Evolutionary conservation across 2,888 invertebrate genomes (phyloP), one percentile per base, ranked within the genome.

Genomic region (Belgica antarctica): DNA sequence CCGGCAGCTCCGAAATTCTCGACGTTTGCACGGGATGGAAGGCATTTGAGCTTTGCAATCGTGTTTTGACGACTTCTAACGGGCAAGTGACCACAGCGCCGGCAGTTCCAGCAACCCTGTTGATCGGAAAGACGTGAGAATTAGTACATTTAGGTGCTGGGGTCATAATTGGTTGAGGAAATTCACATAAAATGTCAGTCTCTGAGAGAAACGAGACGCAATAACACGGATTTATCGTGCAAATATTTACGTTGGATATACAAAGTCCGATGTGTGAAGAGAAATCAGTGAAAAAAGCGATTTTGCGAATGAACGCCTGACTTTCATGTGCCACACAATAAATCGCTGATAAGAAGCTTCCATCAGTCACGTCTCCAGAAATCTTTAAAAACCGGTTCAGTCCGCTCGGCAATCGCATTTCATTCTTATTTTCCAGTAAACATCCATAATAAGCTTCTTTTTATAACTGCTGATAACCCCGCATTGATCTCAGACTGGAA

Each of bases 31-130:
- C 78, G 57, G 82, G 82, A 71, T 82, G 80, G 74, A 83, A 79
- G 74, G 85, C 90, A 73, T 89, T 87, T 4, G 96, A 96, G 24
- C 97, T 97, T 80, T 98, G 98, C 74, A 96, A 85, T 27, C 98
- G 87, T 10, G 97, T 97, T 82, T 98, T 98, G 59, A 98, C 95
- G 74, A 98, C 97, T 83, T 98, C 98, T 75, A 98, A 82, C 10
- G 98, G 98, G 81, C 97, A 97, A 77, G 98, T 98, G 73, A 95
- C 89, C 74, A 98, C 93, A 17, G 97, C 97, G 69, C 97, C 97
- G 61, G 93, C 90, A 68, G 97, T 98, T 73, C 98, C 98, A 73
- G 96, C 98, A 80, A 93, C 87, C 78, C 97, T 97, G 82, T 25
- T 81, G 73, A 71, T 72, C 71, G 74, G 73, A 46, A 46, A 15